phyloP scores from a whole-genome alignment of 2,888 invertebrate genomes.

The Crocallis elinguaria region DNA sequence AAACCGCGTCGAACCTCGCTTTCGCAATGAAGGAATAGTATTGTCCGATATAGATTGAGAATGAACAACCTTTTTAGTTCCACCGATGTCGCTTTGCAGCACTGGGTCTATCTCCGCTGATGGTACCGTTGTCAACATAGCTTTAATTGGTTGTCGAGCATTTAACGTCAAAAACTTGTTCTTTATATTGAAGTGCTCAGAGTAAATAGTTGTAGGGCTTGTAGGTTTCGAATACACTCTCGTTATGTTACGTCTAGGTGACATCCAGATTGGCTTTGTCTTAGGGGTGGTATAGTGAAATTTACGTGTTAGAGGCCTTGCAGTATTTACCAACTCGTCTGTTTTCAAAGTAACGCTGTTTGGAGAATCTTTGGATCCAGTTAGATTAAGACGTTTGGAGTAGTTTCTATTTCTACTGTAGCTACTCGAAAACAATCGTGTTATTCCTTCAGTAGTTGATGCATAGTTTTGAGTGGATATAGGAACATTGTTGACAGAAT shows the following conservation, averaged over 20 bases:
- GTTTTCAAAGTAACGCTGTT: conserved; percentile 69
- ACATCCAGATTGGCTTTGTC: conserved; percentile 73
- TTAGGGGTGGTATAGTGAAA: conserved; percentile 74
- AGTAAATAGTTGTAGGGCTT: conserved; percentile 70
- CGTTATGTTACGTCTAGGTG: conserved; percentile 67
- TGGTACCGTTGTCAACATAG: conserved; percentile 70
- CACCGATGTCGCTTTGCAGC: conserved; percentile 68
- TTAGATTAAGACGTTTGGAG: conserved; percentile 70
- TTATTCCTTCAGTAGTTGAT: conserved; percentile 57
- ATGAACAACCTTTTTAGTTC: conserved; percentile 70
- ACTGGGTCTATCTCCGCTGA: conserved; percentile 81
- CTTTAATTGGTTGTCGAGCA: conserved; percentile 51
- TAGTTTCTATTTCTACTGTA: conserved; percentile 66
- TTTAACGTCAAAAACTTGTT: conserved; percentile 58
- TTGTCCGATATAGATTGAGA: conserved; percentile 75
- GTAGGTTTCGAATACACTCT: conserved; percentile 53
- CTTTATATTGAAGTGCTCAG: conserved; percentile 73
- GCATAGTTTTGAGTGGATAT: conserved; percentile 61
- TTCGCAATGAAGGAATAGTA: conserved; percentile 76
- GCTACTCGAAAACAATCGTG: conserved; percentile 55
- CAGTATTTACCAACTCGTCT: conserved; percentile 48
- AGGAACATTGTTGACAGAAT: conserved; percentile 46
- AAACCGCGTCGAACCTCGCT: conserved; percentile 80
- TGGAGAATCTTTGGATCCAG: conserved; percentile 65
- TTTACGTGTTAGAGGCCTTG: conserved; percentile 61